phyloP scores from a whole-genome alignment of 2,888 invertebrate genomes.

The Phyto melanocephala region DNA sequence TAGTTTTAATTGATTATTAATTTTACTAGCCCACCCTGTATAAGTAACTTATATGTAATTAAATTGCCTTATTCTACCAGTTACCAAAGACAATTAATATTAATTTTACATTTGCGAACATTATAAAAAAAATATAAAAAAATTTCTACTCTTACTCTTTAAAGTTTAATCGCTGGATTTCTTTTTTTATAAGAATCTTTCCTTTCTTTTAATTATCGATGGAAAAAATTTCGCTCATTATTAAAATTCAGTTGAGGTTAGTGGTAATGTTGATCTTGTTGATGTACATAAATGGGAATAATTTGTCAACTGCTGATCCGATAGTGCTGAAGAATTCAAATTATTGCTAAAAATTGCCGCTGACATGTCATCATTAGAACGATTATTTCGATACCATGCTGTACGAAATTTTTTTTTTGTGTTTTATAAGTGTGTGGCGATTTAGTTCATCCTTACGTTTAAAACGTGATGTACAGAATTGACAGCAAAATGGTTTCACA shows the following conservation, averaged over 20 bases:
- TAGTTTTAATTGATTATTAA: no score
- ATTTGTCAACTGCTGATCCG: neutral
- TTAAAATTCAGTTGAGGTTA: conserved; percentile 16
- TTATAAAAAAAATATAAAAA: no score
- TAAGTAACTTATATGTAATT: no score
- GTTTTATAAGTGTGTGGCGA: no score
- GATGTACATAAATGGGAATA: neutral
- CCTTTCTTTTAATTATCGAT: neutral
- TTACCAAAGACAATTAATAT: no score
- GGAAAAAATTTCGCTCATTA: conserved; percentile 38
- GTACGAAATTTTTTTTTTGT: no score
- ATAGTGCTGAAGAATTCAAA: neutral
- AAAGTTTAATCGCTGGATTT: no score
- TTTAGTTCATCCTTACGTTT: conserved; percentile 72
- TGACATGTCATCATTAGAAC: conserved; percentile 4
- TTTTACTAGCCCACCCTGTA: no score
- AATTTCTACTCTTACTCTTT: no score
- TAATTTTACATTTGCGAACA: no score
- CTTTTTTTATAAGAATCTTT: no score
- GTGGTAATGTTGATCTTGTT: neutral
- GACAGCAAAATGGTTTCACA: conserved; percentile 69
- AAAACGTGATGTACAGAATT: conserved; percentile 70
- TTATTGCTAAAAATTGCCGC: neutral
- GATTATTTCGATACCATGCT: neutral
- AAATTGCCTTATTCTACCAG: no score